Conservation (phyloP, 92 coral and sea anemone species). For the Diadumene lineata region DNA sequence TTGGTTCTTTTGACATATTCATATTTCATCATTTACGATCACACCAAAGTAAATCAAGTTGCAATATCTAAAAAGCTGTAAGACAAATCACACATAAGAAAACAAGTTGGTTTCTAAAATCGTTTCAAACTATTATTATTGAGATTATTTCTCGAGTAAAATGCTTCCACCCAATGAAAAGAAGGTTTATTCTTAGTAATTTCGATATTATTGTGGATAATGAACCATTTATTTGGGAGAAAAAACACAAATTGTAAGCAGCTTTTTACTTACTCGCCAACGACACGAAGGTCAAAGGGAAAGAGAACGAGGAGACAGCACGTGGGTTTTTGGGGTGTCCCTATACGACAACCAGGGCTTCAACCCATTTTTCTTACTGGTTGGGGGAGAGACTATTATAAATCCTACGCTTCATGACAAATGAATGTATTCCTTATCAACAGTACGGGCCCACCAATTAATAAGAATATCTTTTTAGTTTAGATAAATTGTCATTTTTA, state of each 20-base stretch:
- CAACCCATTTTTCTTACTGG: neutral
- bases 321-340: slow-evolving; percentile 84
- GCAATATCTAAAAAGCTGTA: neutral
- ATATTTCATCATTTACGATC: too few relatives aligned
- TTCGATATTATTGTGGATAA: neutral
- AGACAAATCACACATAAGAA: neutral
- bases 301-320: slow-evolving; percentile 73
- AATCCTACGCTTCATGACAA: neutral
- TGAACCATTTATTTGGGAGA: neutral
- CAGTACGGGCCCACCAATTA: neutral
- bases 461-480: neutral
- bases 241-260: slow-evolving; percentile 1
- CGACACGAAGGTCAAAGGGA: slow-evolving; percentile 96
- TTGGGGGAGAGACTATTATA: slow-evolving; percentile 27
- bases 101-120: neutral
- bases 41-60: neutral
- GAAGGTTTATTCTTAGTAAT: neutral
- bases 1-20: too few relatives aligned
- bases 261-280: slow-evolving; percentile 80
- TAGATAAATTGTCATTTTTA: neutral
- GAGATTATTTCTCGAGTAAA: neutral
- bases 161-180: neutral
- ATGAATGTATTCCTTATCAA: too few relatives aligned
- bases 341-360: slow-evolving; percentile 22
- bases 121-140: neutral